Evolutionary conservation across 2,797 vertebrate genomes (phyloP).

Genomic region (Ptychadena robeensis): DNA sequence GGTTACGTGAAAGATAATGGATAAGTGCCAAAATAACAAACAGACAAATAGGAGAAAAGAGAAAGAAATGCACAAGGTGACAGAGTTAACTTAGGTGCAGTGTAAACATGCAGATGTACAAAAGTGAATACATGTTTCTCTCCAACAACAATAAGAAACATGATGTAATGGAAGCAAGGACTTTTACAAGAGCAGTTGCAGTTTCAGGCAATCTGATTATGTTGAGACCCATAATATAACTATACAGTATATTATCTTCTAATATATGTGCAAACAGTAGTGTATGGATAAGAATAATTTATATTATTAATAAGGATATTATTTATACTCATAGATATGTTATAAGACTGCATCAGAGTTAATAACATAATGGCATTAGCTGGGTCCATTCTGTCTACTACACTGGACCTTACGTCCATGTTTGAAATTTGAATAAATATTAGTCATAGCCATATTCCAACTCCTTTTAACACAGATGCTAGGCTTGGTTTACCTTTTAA

Average conservation of each 20-base stretch:
- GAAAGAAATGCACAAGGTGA: slow-evolving; percentile 86
- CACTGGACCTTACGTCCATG: not conserved
- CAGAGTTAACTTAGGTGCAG: slow-evolving; percentile 86
- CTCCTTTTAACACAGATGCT: no score
- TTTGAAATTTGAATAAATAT: not conserved
- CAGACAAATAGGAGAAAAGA: slow-evolving; percentile 75
- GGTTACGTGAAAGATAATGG: slow-evolving; percentile 25
- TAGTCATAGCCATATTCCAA: no score
- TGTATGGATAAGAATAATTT: no score
- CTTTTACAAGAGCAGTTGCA: not conserved
- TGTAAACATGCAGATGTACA: slow-evolving; percentile 80
- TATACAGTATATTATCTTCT: not conserved
- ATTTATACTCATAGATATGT: no score
- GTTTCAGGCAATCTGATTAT: not conserved
- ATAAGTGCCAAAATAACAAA: slow-evolving; percentile 45
- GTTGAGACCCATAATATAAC: not conserved
- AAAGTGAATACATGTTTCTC: slow-evolving; percentile 79
- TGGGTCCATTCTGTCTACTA: not conserved
- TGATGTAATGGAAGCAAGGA: slow-evolving; percentile 64
- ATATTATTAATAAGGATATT: no score
- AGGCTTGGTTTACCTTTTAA: no score
- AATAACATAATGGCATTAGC: not conserved
- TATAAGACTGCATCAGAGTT: not conserved
- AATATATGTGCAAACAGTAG: not conserved
- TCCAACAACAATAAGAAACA: slow-evolving; percentile 85